Evolutionary conservation across 2,113 vertebrate genomes (phyloP).

Genomic region (Meriones unguiculatus): DNA sequence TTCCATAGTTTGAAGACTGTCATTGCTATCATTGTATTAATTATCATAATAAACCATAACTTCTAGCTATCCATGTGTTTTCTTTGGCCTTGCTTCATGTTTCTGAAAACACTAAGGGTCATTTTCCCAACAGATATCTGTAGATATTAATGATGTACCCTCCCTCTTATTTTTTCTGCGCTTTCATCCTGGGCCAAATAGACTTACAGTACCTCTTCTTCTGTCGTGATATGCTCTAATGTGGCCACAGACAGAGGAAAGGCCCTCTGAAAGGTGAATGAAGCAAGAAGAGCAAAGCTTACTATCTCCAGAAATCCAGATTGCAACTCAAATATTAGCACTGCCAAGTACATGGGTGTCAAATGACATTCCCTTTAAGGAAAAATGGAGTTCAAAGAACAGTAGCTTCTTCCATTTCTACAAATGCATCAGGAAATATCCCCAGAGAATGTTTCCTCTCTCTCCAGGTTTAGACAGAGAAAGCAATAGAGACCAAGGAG

Average conservation of each 20-base stretch:
- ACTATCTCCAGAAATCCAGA: not conserved
- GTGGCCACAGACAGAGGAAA: not conserved
- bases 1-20: not conserved
- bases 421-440: rapidly evolving
- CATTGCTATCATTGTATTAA: not conserved
- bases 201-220: not conserved
- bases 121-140: not conserved
- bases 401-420: not conserved
- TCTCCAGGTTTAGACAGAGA: not conserved
- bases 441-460: not conserved
- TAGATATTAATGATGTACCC: rapidly evolving
- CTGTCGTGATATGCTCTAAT: not conserved
- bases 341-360: not conserved
- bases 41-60: not conserved
- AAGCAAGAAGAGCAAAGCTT: not conserved
- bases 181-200: not conserved
- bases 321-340: not conserved
- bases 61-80: not conserved
- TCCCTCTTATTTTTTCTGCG: not conserved
- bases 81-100: not conserved
- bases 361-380: not conserved
- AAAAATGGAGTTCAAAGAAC: not conserved
- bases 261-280: not conserved
- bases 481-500: not conserved
- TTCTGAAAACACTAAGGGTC: not conserved